Conservation (phyloP, 2,888 invertebrate species). For the Acanthosoma haemorrhoidale region DNA sequence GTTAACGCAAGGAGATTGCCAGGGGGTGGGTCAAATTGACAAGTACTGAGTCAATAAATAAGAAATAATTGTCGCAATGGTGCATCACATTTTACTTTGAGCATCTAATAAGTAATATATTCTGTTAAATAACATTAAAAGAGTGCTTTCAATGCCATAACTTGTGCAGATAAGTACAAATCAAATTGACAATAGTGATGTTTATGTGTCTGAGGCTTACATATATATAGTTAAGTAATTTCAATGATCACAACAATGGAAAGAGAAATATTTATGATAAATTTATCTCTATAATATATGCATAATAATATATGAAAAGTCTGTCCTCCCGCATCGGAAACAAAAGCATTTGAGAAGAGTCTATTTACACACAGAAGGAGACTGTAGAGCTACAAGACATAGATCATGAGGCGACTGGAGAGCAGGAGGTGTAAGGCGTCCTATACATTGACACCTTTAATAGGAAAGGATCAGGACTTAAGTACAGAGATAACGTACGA, state of each 20-base stretch:
- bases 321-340: neutral
- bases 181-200: neutral
- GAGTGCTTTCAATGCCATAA: neutral
- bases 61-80: no score
- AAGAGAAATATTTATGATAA: neutral
- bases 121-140: no score
- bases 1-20: no score
- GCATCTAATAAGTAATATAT: no score
- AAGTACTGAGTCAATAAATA: no score
- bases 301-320: neutral
- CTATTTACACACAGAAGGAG: neutral
- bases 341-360: neutral
- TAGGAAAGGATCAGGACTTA: constrained; percentile 40
- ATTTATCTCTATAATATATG: neutral
- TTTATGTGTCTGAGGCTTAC: constrained; percentile 1
- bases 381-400: neutral
- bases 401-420: neutral
- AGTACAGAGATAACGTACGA: constrained; percentile 41
- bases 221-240: neutral
- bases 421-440: constrained; percentile 12
- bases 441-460: constrained; percentile 26
- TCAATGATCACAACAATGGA: constrained; percentile 1
- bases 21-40: no score
- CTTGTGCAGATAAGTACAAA: neutral
- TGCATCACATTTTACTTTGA: no score